Evolutionary conservation across 2,888 invertebrate genomes (phyloP).

Genomic region (Coelogynopora nodosa): DNA sequence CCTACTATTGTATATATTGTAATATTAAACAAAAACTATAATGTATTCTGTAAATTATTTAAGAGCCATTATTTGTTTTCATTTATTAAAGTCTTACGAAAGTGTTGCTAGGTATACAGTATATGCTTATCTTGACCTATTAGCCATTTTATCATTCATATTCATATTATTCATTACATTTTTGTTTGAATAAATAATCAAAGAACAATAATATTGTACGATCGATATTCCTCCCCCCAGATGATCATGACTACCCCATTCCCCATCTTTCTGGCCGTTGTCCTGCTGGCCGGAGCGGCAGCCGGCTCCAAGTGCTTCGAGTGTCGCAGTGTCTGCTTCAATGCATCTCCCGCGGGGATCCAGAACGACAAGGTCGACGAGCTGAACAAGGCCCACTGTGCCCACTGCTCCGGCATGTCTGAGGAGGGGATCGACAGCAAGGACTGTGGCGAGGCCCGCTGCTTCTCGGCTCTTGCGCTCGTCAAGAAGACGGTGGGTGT

Average conservation of each 20-base stretch:
- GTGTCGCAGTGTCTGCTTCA: not conserved
- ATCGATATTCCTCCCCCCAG: too few relatives aligned
- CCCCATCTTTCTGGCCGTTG: not conserved
- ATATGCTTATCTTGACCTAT: too few relatives aligned
- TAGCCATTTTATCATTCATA: too few relatives aligned
- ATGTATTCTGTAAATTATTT: too few relatives aligned
- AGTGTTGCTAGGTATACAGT: too few relatives aligned
- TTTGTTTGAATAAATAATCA: too few relatives aligned
- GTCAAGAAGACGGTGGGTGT: not conserved
- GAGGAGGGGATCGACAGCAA: not conserved
- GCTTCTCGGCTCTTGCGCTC: not conserved
- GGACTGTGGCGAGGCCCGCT: not conserved
- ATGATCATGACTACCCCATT: not conserved
- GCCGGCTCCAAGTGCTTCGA: not conserved
- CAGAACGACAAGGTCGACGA: not conserved
- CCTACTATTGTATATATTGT: too few relatives aligned
- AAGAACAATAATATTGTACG: too few relatives aligned
- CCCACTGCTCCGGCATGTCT: not conserved
- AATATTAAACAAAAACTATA: too few relatives aligned
- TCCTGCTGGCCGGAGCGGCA: not conserved
- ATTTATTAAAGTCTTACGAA: too few relatives aligned
- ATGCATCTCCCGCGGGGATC: not conserved
- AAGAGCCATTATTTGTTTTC: too few relatives aligned
- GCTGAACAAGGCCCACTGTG: not conserved
- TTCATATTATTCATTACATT: not conserved